Evolutionary conservation across 2,888 invertebrate species (phyloP), one percentile per base, ranked within the genome.

Genomic region (Ormyrus rosae): DNA sequence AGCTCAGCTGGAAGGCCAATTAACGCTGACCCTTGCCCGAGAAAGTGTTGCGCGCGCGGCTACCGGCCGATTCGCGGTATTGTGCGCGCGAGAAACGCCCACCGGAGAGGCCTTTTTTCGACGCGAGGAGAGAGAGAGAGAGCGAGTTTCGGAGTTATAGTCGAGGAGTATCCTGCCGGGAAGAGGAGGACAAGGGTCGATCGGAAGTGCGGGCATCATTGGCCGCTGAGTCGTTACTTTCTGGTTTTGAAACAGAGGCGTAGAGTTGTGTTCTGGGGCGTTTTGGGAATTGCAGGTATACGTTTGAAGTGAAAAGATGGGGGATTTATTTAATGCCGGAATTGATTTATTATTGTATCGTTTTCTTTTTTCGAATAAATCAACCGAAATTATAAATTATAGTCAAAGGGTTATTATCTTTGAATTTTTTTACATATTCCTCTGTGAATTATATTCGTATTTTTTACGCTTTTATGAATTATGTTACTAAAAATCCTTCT

Each of bases 1-100:
- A 48, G 70, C 11, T 34, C 51, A 71, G 71, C 78, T 78, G 56
- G 50, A 63, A 56, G 45, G 68, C 68, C 81, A 81, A 81, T 81
- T 81, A 81, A 13, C 50, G 55, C 55, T 34, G 76, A 76, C 63
- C 60, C 65, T 48, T 19, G 34, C 45, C 34, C 53, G 56, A 46
- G 64, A 79, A 73, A 68, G 69, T 78, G 51, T 60, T 65, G 34
- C 55, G 34, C 34, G 34, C 34, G 34, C 34, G 34, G 34, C 34
- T 34, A 34, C 34, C 34, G 13, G 48, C 45, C 51, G 56, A 58
- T 58, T 71, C 65, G 65, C 53, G 65, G 55, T 70, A 63, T 78
- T 63, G 19, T 65, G 58, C 11, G 63, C 50, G 11, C 4, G 9
- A 56, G 53, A 9, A 13, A 11, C 34, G 13, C 10, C 34, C 6